A percentile compares a stretch with the other conserved stretches of the same genome.
These are phyloP conservation scores for Spialia ferax DNA, from an alignment of 2,888 invertebrate genomes.

Conservation along the genomic window DNA sequence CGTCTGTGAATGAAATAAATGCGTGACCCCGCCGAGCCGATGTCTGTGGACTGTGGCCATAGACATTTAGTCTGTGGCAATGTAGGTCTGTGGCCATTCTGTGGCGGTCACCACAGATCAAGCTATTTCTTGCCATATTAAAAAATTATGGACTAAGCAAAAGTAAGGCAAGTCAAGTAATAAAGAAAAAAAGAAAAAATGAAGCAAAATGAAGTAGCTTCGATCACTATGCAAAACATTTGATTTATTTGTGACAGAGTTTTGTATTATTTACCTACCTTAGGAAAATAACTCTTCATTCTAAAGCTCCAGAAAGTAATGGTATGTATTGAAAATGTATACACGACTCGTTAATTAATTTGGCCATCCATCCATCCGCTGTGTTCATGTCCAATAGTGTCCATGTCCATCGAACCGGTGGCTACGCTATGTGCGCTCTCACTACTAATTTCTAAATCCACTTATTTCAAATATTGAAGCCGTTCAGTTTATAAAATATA, in stretches of 20 bases:
- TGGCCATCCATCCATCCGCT: slow-evolving; percentile 1
- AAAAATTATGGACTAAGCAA: slow-evolving; percentile 52
- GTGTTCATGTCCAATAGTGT: too few relatives aligned
- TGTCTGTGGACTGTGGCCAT: too few relatives aligned
- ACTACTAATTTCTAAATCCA: neutral
- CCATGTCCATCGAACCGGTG: slow-evolving; percentile 63
- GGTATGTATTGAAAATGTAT: slow-evolving; percentile 55
- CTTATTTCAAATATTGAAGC: neutral
- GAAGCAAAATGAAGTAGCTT: slow-evolving; percentile 57
- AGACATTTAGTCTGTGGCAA: too few relatives aligned
- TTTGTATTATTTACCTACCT: slow-evolving; percentile 47
- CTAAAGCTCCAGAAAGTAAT: slow-evolving; percentile 60
- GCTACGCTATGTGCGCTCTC: slow-evolving; percentile 54
- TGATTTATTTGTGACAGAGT: slow-evolving; percentile 55
- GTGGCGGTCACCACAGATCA: too few relatives aligned
- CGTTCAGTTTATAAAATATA: neutral
- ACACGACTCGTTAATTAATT: slow-evolving; percentile 5
- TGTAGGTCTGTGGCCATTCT: too few relatives aligned
- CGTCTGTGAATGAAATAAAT: too few relatives aligned
- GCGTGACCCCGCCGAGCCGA: too few relatives aligned
- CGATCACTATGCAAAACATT: slow-evolving; percentile 47
- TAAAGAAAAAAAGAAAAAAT: slow-evolving; percentile 49
- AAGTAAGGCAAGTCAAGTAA: too few relatives aligned
- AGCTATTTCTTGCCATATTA: slow-evolving; percentile 38
- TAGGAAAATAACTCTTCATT: slow-evolving; percentile 51